These are phyloP conservation scores for Biston betularia DNA, from an alignment of 2,888 invertebrate genomes.

Conservation along the genomic window DNA sequence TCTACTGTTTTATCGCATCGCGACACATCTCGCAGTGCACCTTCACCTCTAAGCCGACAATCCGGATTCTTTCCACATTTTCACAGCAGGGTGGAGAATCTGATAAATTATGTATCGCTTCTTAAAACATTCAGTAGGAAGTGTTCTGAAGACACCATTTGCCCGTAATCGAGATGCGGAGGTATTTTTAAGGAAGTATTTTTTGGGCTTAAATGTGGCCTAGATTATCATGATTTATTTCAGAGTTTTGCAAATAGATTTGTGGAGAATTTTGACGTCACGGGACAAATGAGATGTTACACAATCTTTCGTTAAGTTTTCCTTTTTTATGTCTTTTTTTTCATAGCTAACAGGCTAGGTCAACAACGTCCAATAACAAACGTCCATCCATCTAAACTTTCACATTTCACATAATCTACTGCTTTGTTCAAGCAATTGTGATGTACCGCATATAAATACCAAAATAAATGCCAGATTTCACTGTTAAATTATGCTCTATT, in stretches of 20 bases:
- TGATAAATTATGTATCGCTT: constrained; percentile 42
- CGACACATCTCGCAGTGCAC: neutral
- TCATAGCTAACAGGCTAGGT: no score
- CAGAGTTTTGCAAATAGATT: constrained; percentile 13
- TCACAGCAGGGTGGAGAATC: constrained; percentile 29
- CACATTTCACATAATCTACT: no score
- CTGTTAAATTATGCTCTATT: no score
- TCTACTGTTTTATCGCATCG: neutral
- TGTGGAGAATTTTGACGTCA: neutral
- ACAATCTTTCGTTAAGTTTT: neutral
- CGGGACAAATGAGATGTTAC: neutral
- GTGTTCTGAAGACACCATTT: constrained; percentile 30
- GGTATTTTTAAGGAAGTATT: constrained; percentile 22
- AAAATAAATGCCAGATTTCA: no score
- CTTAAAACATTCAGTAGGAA: constrained; percentile 42
- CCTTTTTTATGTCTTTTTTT: neutral
- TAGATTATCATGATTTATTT: constrained; percentile 28
- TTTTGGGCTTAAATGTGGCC: constrained; percentile 12
- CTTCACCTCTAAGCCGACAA: neutral
- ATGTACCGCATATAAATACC: no score
- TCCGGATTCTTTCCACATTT: constrained; percentile 28
- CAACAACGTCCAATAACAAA: no score
- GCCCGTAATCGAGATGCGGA: constrained; percentile 23
- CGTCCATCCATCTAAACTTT: no score
- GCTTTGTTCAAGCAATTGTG: no score